Evolutionary conservation across 1,140 invertebrate species (phyloP).

Genomic region (Drosophila rufa): DNA sequence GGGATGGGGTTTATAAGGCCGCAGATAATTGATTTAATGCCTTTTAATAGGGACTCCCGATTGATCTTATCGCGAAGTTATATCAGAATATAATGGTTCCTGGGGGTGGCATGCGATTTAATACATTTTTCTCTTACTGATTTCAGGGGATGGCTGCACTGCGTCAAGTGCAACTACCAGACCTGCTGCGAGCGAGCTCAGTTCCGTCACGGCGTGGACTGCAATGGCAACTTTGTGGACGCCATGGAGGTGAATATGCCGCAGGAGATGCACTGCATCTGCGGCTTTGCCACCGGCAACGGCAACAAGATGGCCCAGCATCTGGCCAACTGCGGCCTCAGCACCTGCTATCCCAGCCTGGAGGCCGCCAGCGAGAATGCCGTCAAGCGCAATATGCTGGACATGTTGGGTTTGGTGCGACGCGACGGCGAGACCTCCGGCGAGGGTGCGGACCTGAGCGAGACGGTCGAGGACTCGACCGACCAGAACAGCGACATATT

Average conservation of each 20-base stretch:
- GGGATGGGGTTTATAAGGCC: neutral
- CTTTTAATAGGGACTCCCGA: conserved; percentile 40
- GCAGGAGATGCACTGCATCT: conserved; percentile 89
- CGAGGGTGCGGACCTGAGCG: conserved; percentile 63
- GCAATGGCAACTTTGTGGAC: conserved; percentile 86
- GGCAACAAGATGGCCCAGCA: conserved; percentile 89
- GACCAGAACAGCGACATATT: conserved; percentile 37
- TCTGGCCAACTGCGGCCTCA: conserved; percentile 87
- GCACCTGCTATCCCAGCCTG: conserved; percentile 87
- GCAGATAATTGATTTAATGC: conserved; percentile 56
- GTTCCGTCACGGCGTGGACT: conserved; percentile 88
- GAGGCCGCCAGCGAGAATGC: conserved; percentile 87
- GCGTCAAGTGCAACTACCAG: conserved; percentile 90
- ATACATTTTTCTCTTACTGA: neutral
- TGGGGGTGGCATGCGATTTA: neutral
- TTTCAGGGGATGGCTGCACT: conserved; percentile 89
- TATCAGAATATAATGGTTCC: neutral
- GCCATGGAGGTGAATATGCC: conserved; percentile 86
- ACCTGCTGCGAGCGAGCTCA: conserved; percentile 92
- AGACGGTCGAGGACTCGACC: conserved; percentile 32
- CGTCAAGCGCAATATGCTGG: conserved; percentile 86
- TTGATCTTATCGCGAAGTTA: conserved; percentile 44
- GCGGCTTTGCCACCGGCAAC: conserved; percentile 89
- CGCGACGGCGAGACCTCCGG: conserved; percentile 75
- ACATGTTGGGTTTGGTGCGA: conserved; percentile 86